Percentiles rank a stretch among this genome's conserved stretches.
phyloP scores from a whole-genome alignment of 1,140 invertebrate species.

The Musca domestica region DNA sequence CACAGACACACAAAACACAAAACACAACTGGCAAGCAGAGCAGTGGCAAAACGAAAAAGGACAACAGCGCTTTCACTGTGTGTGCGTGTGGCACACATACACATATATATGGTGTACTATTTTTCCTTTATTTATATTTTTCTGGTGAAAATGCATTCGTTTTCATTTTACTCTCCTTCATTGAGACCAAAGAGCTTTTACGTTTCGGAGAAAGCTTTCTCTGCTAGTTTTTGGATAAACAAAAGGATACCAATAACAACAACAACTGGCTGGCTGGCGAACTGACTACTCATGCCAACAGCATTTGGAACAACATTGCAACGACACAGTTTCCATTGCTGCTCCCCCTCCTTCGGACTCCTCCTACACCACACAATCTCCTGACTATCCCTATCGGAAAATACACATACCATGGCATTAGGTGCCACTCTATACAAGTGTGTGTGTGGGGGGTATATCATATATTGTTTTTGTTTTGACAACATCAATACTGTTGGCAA shows the following conservation, averaged over 20 bases:
- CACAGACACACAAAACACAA: constrained; percentile 1
- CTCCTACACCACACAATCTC: not conserved
- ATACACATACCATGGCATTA: no score
- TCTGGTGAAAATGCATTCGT: not conserved
- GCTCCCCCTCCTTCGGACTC: no score
- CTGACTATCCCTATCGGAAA: no score
- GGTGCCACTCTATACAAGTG: no score
- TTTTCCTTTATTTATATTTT: not conserved
- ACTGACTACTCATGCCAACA: not conserved
- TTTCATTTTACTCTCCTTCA: no score
- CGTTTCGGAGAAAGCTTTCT: not conserved
- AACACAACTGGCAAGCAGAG: not conserved
- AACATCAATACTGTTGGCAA: not conserved
- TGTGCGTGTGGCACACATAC: not conserved
- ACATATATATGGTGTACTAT: not conserved
- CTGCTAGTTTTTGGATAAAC: not conserved
- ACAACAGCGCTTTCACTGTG: not conserved
- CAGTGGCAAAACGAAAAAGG: not conserved
- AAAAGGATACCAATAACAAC: constrained; percentile 5
- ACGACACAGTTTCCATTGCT: not conserved
- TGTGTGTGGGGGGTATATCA: no score
- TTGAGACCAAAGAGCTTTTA: not conserved
- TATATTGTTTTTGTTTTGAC: not conserved
- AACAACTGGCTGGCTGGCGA: not conserved
- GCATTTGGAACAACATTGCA: constrained; percentile 3